These are phyloP conservation scores for Podarcis raffonei DNA, from an alignment of 2,113 vertebrate species.

Conservation along the genomic window DNA sequence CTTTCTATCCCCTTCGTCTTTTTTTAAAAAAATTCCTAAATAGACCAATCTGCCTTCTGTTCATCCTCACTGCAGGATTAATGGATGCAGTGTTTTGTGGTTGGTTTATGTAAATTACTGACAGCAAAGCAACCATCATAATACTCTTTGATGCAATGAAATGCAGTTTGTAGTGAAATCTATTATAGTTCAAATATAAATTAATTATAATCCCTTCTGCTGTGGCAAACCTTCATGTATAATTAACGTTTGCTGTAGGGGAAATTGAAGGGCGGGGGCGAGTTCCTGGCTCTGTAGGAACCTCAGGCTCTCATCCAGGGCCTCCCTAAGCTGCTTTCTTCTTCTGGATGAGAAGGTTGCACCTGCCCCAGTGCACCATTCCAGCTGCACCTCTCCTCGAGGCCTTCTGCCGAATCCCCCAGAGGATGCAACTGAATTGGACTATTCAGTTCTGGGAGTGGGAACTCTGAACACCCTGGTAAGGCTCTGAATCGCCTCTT, in stretches of 20 bases:
- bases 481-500: background rate
- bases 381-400: conserved; percentile 35
- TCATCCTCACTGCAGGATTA: conserved; percentile 41
- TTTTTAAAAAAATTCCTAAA: background rate
- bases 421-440: background rate
- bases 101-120: conserved; percentile 51
- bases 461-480: background rate
- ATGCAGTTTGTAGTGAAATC: conserved; percentile 70
- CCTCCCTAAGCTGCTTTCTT: background rate
- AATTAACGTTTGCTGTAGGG: conserved; percentile 68
- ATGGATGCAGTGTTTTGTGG: conserved; percentile 30
- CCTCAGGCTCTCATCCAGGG: conserved; percentile 23
- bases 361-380: conserved; percentile 22
- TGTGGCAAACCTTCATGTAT: conserved; percentile 70
- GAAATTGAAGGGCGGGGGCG: conserved; percentile 30
- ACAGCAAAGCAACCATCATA: conserved; percentile 51
- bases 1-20: background rate
- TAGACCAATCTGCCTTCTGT: conserved; percentile 32
- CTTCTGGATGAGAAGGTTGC: conserved; percentile 27
- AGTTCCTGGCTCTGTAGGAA: conserved; percentile 24
- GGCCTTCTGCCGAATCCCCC: background rate
- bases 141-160: conserved; percentile 65
- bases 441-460: fast-evolving
- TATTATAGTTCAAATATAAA: conserved; percentile 74
- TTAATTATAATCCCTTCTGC: conserved; percentile 79